phyloP scores from a whole-genome alignment of 2,113 vertebrate genomes.

The Panthera tigris region DNA sequence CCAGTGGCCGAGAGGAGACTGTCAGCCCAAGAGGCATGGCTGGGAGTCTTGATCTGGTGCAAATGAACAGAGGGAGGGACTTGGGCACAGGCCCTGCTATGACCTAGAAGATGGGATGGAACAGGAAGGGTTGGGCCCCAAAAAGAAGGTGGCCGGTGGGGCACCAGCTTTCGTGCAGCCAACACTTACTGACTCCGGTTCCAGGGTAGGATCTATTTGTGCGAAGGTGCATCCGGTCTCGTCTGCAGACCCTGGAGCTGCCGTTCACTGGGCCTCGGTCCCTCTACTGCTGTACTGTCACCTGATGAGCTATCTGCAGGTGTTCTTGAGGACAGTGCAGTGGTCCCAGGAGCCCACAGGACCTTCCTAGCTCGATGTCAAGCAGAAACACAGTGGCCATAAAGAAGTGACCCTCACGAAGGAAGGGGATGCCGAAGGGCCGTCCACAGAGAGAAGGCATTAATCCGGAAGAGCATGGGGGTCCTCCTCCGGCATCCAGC shows the following conservation, averaged over 20 bases:
- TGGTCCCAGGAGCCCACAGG: neutral
- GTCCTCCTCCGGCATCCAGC: neutral
- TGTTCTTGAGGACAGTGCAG: neutral
- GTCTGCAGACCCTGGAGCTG: fast-evolving
- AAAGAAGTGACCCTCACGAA: neutral
- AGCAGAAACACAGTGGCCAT: neutral
- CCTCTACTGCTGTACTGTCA: neutral
- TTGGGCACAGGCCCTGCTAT: no score
- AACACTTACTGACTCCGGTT: no score
- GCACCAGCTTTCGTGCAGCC: neutral
- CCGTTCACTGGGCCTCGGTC: neutral
- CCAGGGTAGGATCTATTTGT: fast-evolving
- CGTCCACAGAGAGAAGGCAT: neutral
- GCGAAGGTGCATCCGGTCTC: fast-evolving
- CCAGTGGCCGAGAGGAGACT: neutral
- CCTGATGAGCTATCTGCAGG: neutral
- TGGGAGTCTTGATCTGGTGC: neutral
- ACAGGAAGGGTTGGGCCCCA: neutral
- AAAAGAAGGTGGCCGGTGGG: no score
- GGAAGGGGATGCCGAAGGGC: neutral
- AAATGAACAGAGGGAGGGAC: neutral
- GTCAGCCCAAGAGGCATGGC: neutral
- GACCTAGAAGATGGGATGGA: neutral
- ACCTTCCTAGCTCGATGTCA: neutral
- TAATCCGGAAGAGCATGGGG: neutral